A percentile compares a stretch with the other conserved stretches of the same genome.
Evolutionary conservation across 2,113 vertebrate genomes (phyloP).

Genomic region (Nicator chloris): DNA sequence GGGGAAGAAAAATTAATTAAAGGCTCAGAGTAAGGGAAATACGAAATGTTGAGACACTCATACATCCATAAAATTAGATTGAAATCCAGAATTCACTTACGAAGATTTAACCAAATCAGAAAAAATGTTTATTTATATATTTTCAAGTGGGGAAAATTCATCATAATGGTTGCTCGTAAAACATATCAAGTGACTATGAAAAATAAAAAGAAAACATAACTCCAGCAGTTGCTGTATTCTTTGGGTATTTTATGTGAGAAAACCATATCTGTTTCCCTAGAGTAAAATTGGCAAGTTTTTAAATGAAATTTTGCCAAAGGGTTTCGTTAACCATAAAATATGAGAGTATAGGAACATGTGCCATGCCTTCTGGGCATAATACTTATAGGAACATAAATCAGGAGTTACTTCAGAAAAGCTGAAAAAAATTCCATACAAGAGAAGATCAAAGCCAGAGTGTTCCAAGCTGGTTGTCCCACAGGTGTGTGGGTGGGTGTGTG

Average conservation of each 20-base stretch:
- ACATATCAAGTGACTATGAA: not conserved
- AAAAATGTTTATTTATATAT: not conserved
- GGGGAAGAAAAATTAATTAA: not conserved
- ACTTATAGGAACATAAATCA: not conserved
- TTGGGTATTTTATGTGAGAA: not conserved
- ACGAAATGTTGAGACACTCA: not conserved
- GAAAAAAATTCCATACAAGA: not conserved
- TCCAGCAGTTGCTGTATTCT: not conserved
- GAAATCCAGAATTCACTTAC: not conserved
- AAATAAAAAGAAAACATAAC: not conserved
- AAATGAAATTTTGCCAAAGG: conserved; percentile 10
- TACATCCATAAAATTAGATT: not conserved
- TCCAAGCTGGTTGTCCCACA: not conserved
- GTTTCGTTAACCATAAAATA: not conserved
- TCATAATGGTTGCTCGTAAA: not conserved
- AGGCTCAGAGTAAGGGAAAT: not conserved
- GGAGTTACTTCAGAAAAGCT: not conserved
- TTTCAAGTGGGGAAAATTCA: not conserved
- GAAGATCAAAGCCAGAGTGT: not conserved
- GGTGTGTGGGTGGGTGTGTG: not conserved
- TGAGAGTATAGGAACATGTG: not conserved
- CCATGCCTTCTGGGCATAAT: conserved; percentile 18
- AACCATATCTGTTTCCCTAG: not conserved
- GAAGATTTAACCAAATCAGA: not conserved
- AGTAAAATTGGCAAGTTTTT: not conserved